Evolutionary conservation across 2,113 vertebrate species (phyloP).

Genomic region (Ophthalmolycus amberensis): DNA sequence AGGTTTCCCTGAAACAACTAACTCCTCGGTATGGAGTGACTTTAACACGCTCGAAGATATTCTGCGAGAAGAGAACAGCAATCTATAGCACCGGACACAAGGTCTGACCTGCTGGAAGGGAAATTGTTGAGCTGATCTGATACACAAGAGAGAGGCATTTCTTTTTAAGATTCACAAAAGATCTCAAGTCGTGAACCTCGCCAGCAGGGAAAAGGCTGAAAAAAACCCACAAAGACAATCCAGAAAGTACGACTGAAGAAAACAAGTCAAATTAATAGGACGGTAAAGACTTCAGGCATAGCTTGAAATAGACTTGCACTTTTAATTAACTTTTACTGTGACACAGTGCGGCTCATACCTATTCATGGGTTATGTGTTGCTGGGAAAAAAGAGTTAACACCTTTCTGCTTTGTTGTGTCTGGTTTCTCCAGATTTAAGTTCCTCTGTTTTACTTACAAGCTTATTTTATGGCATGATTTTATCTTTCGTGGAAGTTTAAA

Average conservation of each 20-base stretch:
- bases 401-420: constrained; percentile 17
- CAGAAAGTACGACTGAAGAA: constrained; percentile 60
- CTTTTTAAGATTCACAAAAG: constrained; percentile 60
- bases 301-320: constrained; percentile 72
- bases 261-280: constrained; percentile 78
- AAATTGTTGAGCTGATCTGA: constrained; percentile 39
- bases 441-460: constrained; percentile 1
- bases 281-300: constrained; percentile 71
- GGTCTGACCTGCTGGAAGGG: constrained; percentile 60
- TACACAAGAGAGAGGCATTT: constrained; percentile 35
- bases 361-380: constrained; percentile 64
- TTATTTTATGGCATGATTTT: background rate
- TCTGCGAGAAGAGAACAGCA: background rate
- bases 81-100: constrained; percentile 37
- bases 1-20: constrained; percentile 26
- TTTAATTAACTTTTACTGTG: constrained; percentile 71
- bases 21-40: constrained; percentile 2
- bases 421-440: constrained; percentile 4
- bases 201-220: constrained; percentile 50
- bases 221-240: constrained; percentile 48
- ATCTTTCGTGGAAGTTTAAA: background rate
- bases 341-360: constrained; percentile 64
- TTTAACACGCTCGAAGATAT: constrained; percentile 29
- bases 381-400: constrained; percentile 47
- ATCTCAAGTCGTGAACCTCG: constrained; percentile 38